Base-by-base conservation (phyloP, 2,797 vertebrate species). In the Vespertilio murinus region DNA sequence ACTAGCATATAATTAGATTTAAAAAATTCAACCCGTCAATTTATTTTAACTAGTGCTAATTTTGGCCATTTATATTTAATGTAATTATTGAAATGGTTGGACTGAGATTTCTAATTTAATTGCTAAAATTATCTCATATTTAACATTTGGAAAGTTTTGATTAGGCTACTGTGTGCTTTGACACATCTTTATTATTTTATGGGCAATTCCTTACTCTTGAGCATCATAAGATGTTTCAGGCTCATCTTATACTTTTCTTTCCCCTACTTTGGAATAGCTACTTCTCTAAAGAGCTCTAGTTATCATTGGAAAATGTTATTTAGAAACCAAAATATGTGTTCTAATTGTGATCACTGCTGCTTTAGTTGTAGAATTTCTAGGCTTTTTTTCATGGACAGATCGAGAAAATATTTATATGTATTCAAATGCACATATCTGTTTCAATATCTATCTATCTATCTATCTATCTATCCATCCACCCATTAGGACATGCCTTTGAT, bases 41-140 rank as follows among this genome's bases (percentile, higher is more conserved):
- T 49, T 61, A 22, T 75, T 88, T 67, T 59, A 56, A 65, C 56
- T 64, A n/a, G 7, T 42, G 42, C 42, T 87, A 33, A 42, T 77
- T 81, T 94, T 67, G 33, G 30, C 23, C 22, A 16, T 90, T 88
- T 35, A 11, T 28, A 79, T 47, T 70, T 71, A 88, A 75, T 70
- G 56, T 38, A 61, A 61, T 74, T 42, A n/a, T n/a, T 71, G 8
- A 70, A 61, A 71, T 61, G 12, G 6, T 65, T 84, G 38, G 11
- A 35, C 45, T 38, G 33, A 65, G 42, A 10, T n/a, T 5, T 90
- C n/a, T 1, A 38, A 8, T 45, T 65, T 75, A 42, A 38, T 56
- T 69, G 23, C 9, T 93, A 30, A 45, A 22, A 49, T 64, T 87
- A 16, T 3, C 30, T 11, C 45, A 70, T 10, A 35, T 65, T 56